A percentile compares a stretch with the other conserved stretches of the same genome.
These are phyloP conservation scores for Sandelia bainsii DNA, from an alignment of 2,797 vertebrate genomes.

Conservation along the genomic window DNA sequence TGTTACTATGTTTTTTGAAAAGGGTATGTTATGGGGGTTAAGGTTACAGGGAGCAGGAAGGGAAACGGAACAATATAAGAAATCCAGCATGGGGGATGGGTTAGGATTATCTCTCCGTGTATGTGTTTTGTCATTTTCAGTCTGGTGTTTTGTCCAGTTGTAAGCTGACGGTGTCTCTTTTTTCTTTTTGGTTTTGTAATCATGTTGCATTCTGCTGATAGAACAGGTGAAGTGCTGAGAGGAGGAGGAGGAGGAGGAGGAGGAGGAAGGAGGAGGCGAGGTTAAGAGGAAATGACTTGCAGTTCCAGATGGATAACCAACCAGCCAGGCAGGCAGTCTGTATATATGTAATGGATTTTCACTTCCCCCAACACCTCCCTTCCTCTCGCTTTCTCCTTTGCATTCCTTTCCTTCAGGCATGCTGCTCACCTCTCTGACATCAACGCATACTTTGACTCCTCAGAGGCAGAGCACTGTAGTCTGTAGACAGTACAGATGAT, in stretches of 20 bases:
- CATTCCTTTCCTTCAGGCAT: conserved; percentile 56
- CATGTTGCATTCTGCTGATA: conserved; percentile 45
- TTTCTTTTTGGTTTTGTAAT: conserved; percentile 29
- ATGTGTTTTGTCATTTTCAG: conserved; percentile 63
- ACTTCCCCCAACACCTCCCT: conserved; percentile 22
- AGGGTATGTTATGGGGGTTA: conserved; percentile 34
- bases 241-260: conserved; percentile 3
- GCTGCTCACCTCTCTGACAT: conserved; percentile 58
- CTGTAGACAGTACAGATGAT: conserved; percentile 22
- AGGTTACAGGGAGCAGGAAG: conserved; percentile 16
- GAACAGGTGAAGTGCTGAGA: conserved; percentile 58
- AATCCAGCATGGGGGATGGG: conserved; percentile 11
- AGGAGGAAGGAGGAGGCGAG: conserved; percentile 30
- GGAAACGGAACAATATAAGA: not conserved
- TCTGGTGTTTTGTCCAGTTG: conserved; percentile 64
- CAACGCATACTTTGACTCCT: conserved; percentile 44
- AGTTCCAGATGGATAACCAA: conserved; percentile 72
- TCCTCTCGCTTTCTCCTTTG: conserved; percentile 14
- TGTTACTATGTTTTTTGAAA: conserved; percentile 28
- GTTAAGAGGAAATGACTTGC: conserved; percentile 70
- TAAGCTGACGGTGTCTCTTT: conserved; percentile 27
- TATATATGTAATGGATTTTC: conserved; percentile 72
- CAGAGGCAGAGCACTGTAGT: conserved; percentile 37
- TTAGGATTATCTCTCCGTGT: conserved; percentile 44
- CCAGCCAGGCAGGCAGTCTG: conserved; percentile 63